Evolutionary conservation across 2,888 invertebrate species (phyloP).

Genomic region (Cyaniris semiargus): DNA sequence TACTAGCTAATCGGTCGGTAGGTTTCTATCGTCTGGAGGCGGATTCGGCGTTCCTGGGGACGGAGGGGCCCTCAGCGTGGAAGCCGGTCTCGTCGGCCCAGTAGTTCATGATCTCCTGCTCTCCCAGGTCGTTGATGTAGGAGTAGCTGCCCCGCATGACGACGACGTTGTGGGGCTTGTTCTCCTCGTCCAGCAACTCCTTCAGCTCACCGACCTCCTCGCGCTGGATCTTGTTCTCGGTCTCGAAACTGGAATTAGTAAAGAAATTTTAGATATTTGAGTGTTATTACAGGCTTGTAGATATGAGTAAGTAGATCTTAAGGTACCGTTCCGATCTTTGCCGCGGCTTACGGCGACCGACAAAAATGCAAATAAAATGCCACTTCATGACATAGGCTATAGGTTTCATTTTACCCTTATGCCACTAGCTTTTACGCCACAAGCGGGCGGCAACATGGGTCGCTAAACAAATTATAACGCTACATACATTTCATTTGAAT

Average conservation of each 20-base stretch:
- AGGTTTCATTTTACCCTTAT: no score
- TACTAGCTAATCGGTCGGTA: neutral
- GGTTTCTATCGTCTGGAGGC: constrained; percentile 44
- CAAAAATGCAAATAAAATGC: no score
- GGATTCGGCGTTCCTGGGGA: constrained; percentile 69
- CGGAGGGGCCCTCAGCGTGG: constrained; percentile 81
- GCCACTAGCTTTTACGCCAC: no score
- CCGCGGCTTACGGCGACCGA: no score
- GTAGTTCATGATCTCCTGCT: constrained; percentile 73
- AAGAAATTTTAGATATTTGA: neutral
- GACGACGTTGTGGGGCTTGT: constrained; percentile 77
- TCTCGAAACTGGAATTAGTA: constrained; percentile 64
- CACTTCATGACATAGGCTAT: no score
- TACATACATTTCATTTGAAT: no score
- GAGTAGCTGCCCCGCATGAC: constrained; percentile 81
- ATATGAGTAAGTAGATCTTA: no score
- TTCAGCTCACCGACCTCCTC: constrained; percentile 72
- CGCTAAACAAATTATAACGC: no score
- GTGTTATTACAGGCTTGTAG: no score
- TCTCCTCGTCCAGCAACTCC: constrained; percentile 73
- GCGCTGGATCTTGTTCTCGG: constrained; percentile 78
- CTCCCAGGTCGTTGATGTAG: constrained; percentile 79
- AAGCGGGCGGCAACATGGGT: no score
- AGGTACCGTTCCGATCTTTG: no score
- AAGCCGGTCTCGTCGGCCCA: constrained; percentile 83